Percentiles rank a stretch among this genome's conserved stretches.
Conservation (phyloP, 2,797 vertebrate species). For the Smutsia gigantea region DNA sequence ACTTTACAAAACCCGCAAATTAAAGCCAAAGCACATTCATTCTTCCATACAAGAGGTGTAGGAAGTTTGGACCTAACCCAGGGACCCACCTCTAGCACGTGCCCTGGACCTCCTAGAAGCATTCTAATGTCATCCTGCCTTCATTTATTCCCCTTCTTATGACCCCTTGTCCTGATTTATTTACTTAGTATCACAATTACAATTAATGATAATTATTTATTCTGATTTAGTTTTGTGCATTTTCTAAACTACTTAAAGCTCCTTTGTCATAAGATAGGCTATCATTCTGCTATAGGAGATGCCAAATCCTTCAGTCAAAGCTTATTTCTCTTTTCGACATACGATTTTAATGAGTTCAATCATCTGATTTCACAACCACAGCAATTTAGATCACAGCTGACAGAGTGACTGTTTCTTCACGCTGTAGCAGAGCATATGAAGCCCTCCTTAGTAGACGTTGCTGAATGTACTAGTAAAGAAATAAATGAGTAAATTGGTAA, state of each 20-base stretch:
- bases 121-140: not conserved
- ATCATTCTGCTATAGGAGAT: not conserved
- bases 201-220: not conserved
- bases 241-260: conserved; percentile 5
- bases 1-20: not conserved
- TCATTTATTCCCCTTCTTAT: not conserved
- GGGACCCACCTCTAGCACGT: not conserved
- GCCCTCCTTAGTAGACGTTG: not conserved
- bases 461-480: not conserved
- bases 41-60: not conserved
- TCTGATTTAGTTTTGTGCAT: not conserved
- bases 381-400: not conserved
- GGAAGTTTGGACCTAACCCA: not conserved
- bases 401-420: not conserved
- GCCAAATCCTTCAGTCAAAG: conserved; percentile 37
- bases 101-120: not conserved
- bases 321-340: not conserved
- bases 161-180: not conserved
- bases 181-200: not conserved
- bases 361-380: conserved; percentile 32
- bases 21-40: not conserved
- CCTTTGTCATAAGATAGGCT: conserved; percentile 12
- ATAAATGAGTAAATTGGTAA: conserved; percentile 8
- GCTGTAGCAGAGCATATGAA: not conserved
- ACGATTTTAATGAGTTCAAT: conserved; percentile 24